Base-by-base conservation (phyloP, 2,797 vertebrate species). In the Limosa lapponica region DNA sequence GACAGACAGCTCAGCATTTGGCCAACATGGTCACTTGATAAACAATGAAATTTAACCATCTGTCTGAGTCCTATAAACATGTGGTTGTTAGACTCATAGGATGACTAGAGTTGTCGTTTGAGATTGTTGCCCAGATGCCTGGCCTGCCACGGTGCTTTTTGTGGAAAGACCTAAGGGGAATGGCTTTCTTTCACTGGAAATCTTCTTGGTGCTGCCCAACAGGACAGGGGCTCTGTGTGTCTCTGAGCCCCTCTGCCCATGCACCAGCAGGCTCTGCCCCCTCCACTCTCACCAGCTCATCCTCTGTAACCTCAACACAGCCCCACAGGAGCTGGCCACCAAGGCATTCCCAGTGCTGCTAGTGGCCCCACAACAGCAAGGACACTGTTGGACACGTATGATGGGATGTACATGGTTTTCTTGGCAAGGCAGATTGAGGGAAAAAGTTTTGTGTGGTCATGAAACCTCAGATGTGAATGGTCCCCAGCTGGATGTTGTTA, bases 211-310 rank as follows among this genome's bases (percentile, higher is more conserved):
- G n/a, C 30, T 69, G 75, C 30, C 16, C 25, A 55, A 28, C 39
- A 91, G 46, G 6, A 48, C 0, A 0, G 14, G 32, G 30, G 4
- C 10, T 57, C 28, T 54, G 44, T n/a, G 44, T 59, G 16, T 18
- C 14, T 67, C 54, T 81, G 22, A 41, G 16, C 6, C 24, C 10
- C 13, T 52, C 59, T 82, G 19, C 41, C 39, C 22, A 30, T 1
- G 0, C 1, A 2, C 7, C 37, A 5, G 1, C 49, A 46, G 43
- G 18, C 37, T 52, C 30, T 58, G 19, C 14, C 20, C 25, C 23
- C 18, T 59, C 16, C 28, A 10, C 22, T 89, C 0, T 0, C 44
- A 34, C 27, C 65, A 61, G 30, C 32, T 55, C 18, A 41, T 58
- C 54, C 23, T 61, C 8, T 4, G 7, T 55, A 48, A 73, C 8